phyloP scores from a whole-genome alignment of 2,888 invertebrate genomes.

The Lithophane leautieri region DNA sequence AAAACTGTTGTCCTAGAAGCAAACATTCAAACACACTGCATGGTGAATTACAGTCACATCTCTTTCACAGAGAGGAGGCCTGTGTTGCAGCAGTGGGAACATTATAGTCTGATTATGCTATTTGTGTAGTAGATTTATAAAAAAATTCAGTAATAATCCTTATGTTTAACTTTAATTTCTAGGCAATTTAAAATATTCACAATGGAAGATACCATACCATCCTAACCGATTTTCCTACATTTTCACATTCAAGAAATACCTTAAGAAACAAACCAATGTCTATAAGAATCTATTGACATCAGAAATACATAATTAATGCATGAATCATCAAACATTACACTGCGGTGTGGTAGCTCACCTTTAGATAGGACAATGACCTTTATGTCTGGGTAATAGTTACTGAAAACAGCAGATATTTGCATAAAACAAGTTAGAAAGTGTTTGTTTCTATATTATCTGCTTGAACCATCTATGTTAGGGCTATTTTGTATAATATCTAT shows the following conservation, averaged over 20 bases:
- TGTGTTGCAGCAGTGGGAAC: too few species aligned
- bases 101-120: neutral
- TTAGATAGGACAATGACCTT: constrained; percentile 60
- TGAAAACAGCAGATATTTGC: constrained; percentile 48
- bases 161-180: neutral
- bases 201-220: constrained; percentile 18
- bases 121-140: neutral
- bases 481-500: constrained; percentile 31
- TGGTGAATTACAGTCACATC: too few species aligned
- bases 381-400: constrained; percentile 49
- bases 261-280: constrained; percentile 22
- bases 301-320: constrained; percentile 61
- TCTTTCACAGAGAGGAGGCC: too few species aligned
- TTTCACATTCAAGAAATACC: constrained; percentile 29
- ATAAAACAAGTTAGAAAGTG: constrained; percentile 59
- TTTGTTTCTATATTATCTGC: constrained; percentile 52
- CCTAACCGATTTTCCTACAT: constrained; percentile 20
- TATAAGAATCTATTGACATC: constrained; percentile 57
- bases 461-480: constrained; percentile 46
- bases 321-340: constrained; percentile 62
- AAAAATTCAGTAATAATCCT: neutral
- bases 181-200: neutral
- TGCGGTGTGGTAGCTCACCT: constrained; percentile 44
- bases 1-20: too few species aligned
- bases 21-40: too few species aligned